These are phyloP conservation scores for Cephus pygmeus DNA, from an alignment of 2,888 invertebrate species.

Conservation along the genomic window DNA sequence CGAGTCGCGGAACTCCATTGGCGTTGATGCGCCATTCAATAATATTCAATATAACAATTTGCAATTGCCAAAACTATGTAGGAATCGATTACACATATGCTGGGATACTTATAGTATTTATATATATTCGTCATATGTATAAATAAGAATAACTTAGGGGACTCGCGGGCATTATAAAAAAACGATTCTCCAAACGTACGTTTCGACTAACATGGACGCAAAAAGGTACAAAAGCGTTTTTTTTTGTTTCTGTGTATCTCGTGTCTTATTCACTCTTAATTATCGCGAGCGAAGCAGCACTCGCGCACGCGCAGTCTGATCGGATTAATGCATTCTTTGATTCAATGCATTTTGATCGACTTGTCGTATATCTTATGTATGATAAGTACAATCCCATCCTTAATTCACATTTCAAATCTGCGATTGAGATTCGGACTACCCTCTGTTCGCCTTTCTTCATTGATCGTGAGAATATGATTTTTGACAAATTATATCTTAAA, in stretches of 20 bases:
- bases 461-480: neutral
- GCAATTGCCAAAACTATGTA: conserved; percentile 4
- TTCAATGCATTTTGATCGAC: conserved; percentile 47
- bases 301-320: conserved; percentile 5
- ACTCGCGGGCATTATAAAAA: conserved; percentile 30
- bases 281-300: neutral
- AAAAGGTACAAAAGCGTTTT: conserved; percentile 56
- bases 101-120: neutral
- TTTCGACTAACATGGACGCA: conserved; percentile 57
- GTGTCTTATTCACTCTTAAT: conserved; percentile 13
- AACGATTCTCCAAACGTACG: conserved; percentile 42
- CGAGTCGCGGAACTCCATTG: neutral
- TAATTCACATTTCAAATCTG: conserved; percentile 29
- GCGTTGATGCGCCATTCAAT: neutral
- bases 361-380: conserved; percentile 14
- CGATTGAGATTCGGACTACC: neutral
- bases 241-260: conserved; percentile 14
- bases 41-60: conserved; percentile 5
- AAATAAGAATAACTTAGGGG: conserved; percentile 39
- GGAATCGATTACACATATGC: conserved; percentile 1
- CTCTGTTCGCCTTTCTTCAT: neutral
- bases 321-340: conserved; percentile 42
- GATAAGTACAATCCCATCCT: conserved; percentile 26
- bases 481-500: neutral
- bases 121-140: neutral